phyloP scores from a whole-genome alignment of 2,797 vertebrate species.

The Lindbergichthys nudifrons region DNA sequence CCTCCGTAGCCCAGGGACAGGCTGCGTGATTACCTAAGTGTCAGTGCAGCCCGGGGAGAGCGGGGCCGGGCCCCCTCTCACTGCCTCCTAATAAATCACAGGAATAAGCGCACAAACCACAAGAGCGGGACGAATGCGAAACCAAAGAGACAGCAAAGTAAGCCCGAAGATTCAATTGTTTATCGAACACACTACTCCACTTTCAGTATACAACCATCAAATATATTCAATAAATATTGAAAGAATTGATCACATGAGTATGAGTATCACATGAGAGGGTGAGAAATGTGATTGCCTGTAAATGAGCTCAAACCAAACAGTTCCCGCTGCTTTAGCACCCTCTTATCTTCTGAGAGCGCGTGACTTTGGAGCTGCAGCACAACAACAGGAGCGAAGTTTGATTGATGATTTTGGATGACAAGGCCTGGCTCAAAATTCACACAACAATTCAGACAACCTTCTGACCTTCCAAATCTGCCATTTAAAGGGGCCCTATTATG shows the following conservation, averaged over 20 bases:
- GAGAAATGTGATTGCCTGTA: neutral
- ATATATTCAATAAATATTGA: conserved; percentile 32
- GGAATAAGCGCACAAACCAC: conserved; percentile 49
- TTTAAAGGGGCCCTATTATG: too few relatives aligned
- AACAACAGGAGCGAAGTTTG: neutral
- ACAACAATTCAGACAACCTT: too few relatives aligned
- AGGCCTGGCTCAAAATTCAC: neutral
- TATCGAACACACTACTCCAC: conserved; percentile 36
- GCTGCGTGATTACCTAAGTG: conserved; percentile 82
- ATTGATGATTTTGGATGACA: neutral
- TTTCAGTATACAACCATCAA: conserved; percentile 33
- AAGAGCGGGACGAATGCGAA: conserved; percentile 51
- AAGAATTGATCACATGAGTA: conserved; percentile 22
- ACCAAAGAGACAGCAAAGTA: conserved; percentile 33
- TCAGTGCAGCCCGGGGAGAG: conserved; percentile 59
- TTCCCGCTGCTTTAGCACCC: neutral
- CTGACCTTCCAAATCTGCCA: too few relatives aligned
- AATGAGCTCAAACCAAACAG: neutral
- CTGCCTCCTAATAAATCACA: conserved; percentile 76
- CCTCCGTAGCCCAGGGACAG: conserved; percentile 79
- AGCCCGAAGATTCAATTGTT: conserved; percentile 56
- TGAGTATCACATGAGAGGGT: conserved; percentile 18
- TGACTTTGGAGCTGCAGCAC: too few relatives aligned
- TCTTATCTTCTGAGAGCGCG: neutral
- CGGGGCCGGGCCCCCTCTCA: conserved; percentile 30